Evolutionary conservation across 1,140 invertebrate genomes (phyloP), one percentile per base, ranked within the genome.

Genomic region (Sesamia nonagrioides): DNA sequence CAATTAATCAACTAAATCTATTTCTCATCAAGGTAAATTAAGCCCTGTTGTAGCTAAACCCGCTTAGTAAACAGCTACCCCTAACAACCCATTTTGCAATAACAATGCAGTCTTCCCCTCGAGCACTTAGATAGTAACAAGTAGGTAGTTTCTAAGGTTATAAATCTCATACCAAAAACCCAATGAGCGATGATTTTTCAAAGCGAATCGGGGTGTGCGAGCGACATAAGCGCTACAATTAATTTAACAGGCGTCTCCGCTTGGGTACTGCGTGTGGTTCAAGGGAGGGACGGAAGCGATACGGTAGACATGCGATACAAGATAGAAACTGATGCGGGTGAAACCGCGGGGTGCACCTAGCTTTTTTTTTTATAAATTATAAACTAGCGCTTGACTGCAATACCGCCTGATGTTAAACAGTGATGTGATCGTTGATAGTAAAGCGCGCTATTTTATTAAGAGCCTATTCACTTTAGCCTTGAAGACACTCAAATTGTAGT

Each of bases 161-260:
- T 78, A 72, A 71, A 80, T 75, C 73, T 71, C 63, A 66, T 45
- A 45, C 60, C 42, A 75, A 75, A 71, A 71, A 68, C 42, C 66
- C 33, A 78, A 78, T 78, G 85, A 87, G 86, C 82, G 87, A 92
- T 92, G 90, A 93, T 93, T 92, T 92, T 93, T 93, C 92, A 92
- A 89, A 90, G 89, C 85, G 86, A 88, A 84, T 85, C 88, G 86
- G 77, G 88, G 90, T 88, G 91, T 90, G 89, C 83, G 69, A 60
- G 88, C 84, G 91, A 91, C 90, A 88, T 90, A 88, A 89, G 89
- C 86, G 86, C 81, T 86, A 91, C 91, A 93, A 94, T 94, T 94
- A 94, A 94, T 94, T 90, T 91, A 71, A 83, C 81, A 80, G 84
- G 79, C 89, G 84, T 89, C 84, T 87, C 60, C 42, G 50, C 75